Evolutionary conservation across 2,888 invertebrate species (phyloP).

Genomic region (Platerodrilus igneus): DNA sequence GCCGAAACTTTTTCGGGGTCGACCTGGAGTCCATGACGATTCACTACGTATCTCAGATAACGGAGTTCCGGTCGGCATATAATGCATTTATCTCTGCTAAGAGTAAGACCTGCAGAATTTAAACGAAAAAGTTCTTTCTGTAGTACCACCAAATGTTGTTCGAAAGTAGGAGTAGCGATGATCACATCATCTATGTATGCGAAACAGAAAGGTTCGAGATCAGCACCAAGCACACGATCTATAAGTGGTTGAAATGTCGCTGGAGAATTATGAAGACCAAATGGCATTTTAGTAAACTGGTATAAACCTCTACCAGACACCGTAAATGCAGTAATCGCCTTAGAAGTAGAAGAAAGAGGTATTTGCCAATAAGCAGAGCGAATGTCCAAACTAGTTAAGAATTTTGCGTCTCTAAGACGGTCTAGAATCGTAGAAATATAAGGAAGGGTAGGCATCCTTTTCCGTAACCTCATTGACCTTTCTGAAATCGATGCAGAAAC

Average conservation of each 20-base stretch:
- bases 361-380: conserved; percentile 2
- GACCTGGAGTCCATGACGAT: not conserved
- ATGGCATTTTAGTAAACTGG: not conserved
- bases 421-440: not conserved
- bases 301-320: not conserved
- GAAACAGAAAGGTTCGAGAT: not conserved
- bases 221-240: not conserved
- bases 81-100: not conserved
- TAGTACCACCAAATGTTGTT: not conserved
- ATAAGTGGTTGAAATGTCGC: not conserved
- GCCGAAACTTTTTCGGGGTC: not conserved
- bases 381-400: not conserved
- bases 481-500: not conserved
- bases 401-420: not conserved
- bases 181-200: not conserved
- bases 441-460: conserved; percentile 1
- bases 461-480: not conserved
- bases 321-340: not conserved
- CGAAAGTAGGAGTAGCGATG: not conserved
- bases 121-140: not conserved
- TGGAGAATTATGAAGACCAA: not conserved
- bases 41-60: not conserved
- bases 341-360: not conserved
- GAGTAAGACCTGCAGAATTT: not conserved
- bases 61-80: no score